Percentiles rank a stretch among this genome's conserved stretches.
Evolutionary conservation across 2,888 invertebrate genomes (phyloP).

Genomic region (Lasioglossum morio): DNA sequence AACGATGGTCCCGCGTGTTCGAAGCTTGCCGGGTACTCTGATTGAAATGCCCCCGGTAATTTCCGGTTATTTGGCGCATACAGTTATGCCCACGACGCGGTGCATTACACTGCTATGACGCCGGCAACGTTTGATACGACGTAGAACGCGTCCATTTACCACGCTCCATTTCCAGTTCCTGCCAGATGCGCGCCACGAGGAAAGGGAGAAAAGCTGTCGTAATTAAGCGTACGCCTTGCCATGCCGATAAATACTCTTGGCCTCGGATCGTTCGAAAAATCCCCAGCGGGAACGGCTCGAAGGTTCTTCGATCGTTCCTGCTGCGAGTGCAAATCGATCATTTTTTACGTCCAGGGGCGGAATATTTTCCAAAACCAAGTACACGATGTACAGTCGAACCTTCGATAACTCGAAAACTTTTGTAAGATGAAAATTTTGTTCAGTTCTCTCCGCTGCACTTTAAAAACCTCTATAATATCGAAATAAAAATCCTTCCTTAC

Average conservation of each 20-base stretch:
- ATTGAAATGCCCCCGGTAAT: slow-evolving; percentile 79
- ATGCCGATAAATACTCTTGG: background rate
- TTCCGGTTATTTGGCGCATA: slow-evolving; percentile 78
- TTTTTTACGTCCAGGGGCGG: background rate
- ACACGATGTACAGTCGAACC: too few species aligned
- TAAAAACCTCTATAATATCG: too few species aligned
- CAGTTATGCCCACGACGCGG: slow-evolving; percentile 66
- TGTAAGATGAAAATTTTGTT: too few species aligned
- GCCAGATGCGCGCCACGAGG: background rate
- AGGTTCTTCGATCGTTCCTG: background rate
- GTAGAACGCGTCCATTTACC: slow-evolving; percentile 62
- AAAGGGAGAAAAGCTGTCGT: slow-evolving; percentile 18
- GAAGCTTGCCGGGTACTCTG: slow-evolving; percentile 64
- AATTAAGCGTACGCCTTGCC: slow-evolving; percentile 20
- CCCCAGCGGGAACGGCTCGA: background rate
- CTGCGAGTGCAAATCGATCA: background rate
- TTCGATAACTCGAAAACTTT: too few species aligned
- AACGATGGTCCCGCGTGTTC: slow-evolving; percentile 71
- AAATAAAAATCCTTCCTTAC: too few species aligned
- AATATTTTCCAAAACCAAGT: background rate
- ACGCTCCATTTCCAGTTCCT: slow-evolving; percentile 66
- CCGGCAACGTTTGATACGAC: slow-evolving; percentile 68
- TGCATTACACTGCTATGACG: slow-evolving; percentile 70
- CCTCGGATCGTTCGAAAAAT: background rate
- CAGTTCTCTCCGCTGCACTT: too few species aligned